phyloP scores from a whole-genome alignment of 1,140 invertebrate species.

The Rhopalosiphum maidis region DNA sequence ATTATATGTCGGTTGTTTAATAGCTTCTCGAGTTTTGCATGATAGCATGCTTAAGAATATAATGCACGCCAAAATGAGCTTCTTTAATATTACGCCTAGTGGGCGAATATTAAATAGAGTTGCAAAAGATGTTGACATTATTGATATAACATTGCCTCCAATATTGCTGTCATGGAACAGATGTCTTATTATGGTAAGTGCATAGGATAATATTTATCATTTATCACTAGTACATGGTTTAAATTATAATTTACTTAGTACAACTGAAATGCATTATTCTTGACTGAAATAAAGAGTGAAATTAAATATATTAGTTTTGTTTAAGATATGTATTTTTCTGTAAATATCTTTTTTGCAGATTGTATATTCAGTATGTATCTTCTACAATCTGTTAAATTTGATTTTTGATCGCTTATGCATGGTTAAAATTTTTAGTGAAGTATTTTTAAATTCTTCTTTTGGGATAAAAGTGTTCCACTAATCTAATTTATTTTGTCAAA shows the following conservation, averaged over 20 bases:
- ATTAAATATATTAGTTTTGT: not conserved
- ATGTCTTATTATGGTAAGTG: slow-evolving; percentile 59
- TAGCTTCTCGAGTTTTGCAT: slow-evolving; percentile 70
- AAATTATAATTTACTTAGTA: slow-evolving; percentile 4
- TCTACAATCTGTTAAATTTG: not conserved
- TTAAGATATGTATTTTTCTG: not conserved
- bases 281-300: slow-evolving; percentile 57
- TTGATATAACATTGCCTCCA: slow-evolving; percentile 67
- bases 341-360: not conserved
- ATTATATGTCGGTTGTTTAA: slow-evolving; percentile 66
- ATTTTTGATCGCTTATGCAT: not conserved
- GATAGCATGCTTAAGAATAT: slow-evolving; percentile 69
- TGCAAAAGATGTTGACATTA: slow-evolving; percentile 74
- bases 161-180: slow-evolving; percentile 56
- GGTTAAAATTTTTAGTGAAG: not conserved
- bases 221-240: slow-evolving; percentile 2
- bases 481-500: not conserved
- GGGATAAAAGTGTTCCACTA: not conserved
- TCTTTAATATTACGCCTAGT: slow-evolving; percentile 78
- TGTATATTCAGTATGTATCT: not conserved
- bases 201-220: not conserved
- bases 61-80: slow-evolving; percentile 72
- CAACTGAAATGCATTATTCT: slow-evolving; percentile 56
- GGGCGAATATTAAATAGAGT: slow-evolving; percentile 78
- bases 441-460: not conserved